Evolutionary conservation across 2,113 vertebrate genomes (phyloP).

Genomic region (Micronisus gabar): DNA sequence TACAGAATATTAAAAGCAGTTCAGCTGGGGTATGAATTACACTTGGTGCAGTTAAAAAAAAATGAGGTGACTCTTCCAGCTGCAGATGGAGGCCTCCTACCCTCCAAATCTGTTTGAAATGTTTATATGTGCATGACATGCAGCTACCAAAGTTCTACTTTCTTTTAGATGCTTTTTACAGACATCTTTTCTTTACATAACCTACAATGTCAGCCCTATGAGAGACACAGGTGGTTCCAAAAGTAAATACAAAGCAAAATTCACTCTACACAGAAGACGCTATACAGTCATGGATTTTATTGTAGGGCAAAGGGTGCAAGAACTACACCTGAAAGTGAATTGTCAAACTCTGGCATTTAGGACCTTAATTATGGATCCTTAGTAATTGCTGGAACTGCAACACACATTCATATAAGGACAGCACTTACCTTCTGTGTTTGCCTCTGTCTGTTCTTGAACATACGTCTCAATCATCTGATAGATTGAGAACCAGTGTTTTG

Average conservation of each 20-base stretch:
- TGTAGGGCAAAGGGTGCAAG: neutral
- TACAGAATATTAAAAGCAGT: neutral
- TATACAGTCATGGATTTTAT: neutral
- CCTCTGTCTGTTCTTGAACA: conserved; percentile 77
- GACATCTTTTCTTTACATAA: neutral
- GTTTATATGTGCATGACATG: neutral
- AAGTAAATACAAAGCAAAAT: neutral
- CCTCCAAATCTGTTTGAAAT: neutral
- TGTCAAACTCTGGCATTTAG: neutral
- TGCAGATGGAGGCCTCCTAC: neutral
- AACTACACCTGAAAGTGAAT: neutral
- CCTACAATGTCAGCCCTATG: neutral
- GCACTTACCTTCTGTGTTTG: conserved; percentile 69
- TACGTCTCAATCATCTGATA: conserved; percentile 92
- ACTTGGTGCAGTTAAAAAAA: neutral
- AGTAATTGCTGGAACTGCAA: neutral
- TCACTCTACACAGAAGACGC: neutral
- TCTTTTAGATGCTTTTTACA: neutral
- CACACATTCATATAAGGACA: neutral
- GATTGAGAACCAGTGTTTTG: conserved; percentile 93
- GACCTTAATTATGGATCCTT: neutral
- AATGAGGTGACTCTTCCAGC: neutral
- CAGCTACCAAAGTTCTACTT: neutral
- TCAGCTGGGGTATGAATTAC: neutral
- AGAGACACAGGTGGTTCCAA: neutral